A percentile compares a stretch with the other conserved stretches of the same genome.
Evolutionary conservation across 2,888 invertebrate species (phyloP).

Genomic region (Parasteatoda lunata): DNA sequence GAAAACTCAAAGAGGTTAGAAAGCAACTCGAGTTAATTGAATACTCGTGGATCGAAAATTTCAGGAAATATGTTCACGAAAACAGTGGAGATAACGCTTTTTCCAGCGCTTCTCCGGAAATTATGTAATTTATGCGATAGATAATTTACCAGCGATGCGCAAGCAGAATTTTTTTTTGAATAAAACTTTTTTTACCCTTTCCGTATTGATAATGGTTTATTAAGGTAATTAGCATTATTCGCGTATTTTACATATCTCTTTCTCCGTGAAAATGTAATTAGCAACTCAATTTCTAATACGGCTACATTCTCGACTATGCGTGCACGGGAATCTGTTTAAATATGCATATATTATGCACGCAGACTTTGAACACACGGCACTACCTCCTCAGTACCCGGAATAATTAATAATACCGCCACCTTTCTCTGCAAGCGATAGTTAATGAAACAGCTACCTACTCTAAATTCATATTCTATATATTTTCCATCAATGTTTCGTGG

Average conservation of each 20-base stretch:
- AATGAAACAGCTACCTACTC: conserved; percentile 60
- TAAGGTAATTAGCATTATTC: conserved; percentile 68
- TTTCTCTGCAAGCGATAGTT: conserved; percentile 62
- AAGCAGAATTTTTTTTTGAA: conserved; percentile 44
- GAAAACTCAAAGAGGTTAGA: conserved; percentile 67
- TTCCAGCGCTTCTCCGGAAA: conserved; percentile 60
- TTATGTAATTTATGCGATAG: conserved; percentile 64
- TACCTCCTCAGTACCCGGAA: conserved; percentile 23
- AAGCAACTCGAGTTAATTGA: conserved; percentile 64
- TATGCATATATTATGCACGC: conserved; percentile 67
- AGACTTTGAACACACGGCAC: conserved; percentile 46
- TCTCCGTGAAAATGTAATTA: conserved; percentile 67
- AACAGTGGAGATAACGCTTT: conserved; percentile 60
- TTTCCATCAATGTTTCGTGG: conserved; percentile 56
- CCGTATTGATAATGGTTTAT: conserved; percentile 59
- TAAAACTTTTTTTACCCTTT: conserved; percentile 18
- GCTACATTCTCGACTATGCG: conserved; percentile 52
- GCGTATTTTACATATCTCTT: conserved; percentile 65
- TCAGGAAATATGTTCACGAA: conserved; percentile 53
- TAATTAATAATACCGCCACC: conserved; percentile 63
- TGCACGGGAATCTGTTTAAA: conserved; percentile 65
- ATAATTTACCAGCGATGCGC: conserved; percentile 62
- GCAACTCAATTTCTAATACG: conserved; percentile 62
- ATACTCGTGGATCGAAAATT: conserved; percentile 62
- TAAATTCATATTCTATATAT: conserved; percentile 62